A percentile compares a stretch with the other conserved stretches of the same genome.
Conservation (phyloP, 2,113 vertebrate genomes). For the Sula dactylatra region DNA sequence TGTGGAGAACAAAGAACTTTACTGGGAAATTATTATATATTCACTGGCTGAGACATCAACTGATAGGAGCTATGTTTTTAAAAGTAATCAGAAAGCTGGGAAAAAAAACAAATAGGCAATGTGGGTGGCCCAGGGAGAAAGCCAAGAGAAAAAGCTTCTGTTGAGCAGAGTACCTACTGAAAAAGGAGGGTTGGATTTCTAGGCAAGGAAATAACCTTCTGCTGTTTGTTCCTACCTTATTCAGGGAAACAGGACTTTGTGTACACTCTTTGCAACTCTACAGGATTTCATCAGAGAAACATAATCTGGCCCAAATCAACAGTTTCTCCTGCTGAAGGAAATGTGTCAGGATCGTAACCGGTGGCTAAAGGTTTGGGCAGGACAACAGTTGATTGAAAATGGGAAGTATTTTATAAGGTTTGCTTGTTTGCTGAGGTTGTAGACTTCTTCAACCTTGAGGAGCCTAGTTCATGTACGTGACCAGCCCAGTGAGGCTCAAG, state of each 20-base stretch:
- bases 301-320: not conserved
- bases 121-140: slow-evolving; percentile 18
- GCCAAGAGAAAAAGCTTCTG: not conserved
- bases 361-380: not conserved
- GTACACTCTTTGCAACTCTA: not conserved
- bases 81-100: slow-evolving; percentile 7
- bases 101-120: not conserved
- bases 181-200: not conserved
- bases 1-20: slow-evolving; percentile 26
- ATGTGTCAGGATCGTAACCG: accelerated
- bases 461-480: not conserved
- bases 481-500: not conserved
- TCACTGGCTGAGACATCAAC: not conserved
- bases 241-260: not conserved
- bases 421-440: not conserved
- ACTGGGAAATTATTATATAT: not conserved
- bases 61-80: not conserved
- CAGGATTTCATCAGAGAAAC: not conserved
- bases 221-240: not conserved
- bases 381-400: not conserved
- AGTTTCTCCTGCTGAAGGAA: not conserved
- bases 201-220: not conserved
- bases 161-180: not conserved
- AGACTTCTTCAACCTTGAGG: not conserved
- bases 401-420: not conserved